Evolutionary conservation across 2,888 invertebrate species (phyloP).

Genomic region (Microctonus brassicae): DNA sequence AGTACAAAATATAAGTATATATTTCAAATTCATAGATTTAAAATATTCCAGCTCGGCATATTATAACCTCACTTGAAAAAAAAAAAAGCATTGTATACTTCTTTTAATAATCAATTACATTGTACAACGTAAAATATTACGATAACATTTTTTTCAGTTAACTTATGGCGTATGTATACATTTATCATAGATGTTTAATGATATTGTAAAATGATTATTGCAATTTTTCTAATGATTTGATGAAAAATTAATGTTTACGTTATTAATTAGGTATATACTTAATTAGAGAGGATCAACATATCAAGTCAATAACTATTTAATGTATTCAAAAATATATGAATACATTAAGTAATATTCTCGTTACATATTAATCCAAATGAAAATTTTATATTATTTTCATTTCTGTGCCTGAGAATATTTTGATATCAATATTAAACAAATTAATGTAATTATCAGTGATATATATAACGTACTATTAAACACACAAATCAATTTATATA

Average conservation of each 20-base stretch:
- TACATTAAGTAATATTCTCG: background rate
- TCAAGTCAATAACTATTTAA: background rate
- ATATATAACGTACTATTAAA: slow-evolving; percentile 11
- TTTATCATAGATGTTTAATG: background rate
- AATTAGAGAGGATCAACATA: background rate
- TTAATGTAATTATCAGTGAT: slow-evolving; percentile 1
- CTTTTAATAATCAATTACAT: background rate
- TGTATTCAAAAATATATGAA: background rate
- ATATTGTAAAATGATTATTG: background rate
- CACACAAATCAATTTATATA: slow-evolving; percentile 1
- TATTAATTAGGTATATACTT: background rate
- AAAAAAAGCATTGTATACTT: background rate
- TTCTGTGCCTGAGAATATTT: slow-evolving; percentile 31
- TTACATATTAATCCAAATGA: background rate
- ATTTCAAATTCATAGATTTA: background rate
- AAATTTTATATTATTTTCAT: background rate
- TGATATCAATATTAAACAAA: slow-evolving; percentile 21
- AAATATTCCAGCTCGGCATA: background rate
- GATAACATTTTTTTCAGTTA: background rate
- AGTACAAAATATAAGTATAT: slow-evolving; percentile 23
- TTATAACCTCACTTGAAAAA: background rate
- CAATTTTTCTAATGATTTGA: background rate
- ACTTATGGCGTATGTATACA: background rate
- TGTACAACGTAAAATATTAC: background rate
- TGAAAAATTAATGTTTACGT: background rate